Conservation (phyloP, 2,888 invertebrate species). For the Hyppa rectilinea region DNA sequence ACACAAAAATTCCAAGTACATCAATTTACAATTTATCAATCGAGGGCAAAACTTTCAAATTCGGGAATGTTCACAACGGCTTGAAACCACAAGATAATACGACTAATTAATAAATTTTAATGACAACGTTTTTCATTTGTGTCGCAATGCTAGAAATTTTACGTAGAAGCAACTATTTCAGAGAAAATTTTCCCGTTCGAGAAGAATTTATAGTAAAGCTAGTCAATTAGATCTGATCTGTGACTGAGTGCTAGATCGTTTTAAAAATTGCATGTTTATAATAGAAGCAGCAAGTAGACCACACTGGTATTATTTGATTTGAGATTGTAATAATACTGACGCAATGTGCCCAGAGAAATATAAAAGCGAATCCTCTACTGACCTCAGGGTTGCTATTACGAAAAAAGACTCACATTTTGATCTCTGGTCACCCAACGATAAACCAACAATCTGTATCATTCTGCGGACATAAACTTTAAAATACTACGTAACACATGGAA, state of each 20-base stretch:
- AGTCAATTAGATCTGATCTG: conserved; percentile 22
- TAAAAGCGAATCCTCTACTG: conserved; percentile 45
- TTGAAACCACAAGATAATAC: conserved; percentile 57
- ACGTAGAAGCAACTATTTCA: conserved; percentile 40
- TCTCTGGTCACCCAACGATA: conserved; percentile 48
- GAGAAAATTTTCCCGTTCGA: conserved; percentile 10
- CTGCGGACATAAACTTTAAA: conserved; percentile 58
- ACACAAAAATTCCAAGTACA: conserved; percentile 61
- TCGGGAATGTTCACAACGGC: conserved; percentile 65
- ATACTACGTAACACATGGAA: conserved; percentile 72
- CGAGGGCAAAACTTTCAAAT: conserved; percentile 59
- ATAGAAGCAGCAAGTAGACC: conserved; percentile 42
- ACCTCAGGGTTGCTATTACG: conserved; percentile 32
- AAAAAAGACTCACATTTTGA: conserved; percentile 28
- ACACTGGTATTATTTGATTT: conserved; percentile 62
- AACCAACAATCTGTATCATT: conserved; percentile 51
- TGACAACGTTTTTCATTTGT: conserved; percentile 55
- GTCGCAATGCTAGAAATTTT: conserved; percentile 53
- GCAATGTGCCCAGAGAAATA: conserved; percentile 55
- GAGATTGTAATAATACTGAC: conserved; percentile 74
- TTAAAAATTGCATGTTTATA: conserved; percentile 13
- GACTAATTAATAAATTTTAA: conserved; percentile 51
- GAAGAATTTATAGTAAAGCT: conserved; percentile 12
- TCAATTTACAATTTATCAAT: conserved; percentile 63
- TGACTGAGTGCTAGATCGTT: conserved; percentile 31